phyloP scores from a whole-genome alignment of 2,797 vertebrate species.

The Luscinia luscinia region DNA sequence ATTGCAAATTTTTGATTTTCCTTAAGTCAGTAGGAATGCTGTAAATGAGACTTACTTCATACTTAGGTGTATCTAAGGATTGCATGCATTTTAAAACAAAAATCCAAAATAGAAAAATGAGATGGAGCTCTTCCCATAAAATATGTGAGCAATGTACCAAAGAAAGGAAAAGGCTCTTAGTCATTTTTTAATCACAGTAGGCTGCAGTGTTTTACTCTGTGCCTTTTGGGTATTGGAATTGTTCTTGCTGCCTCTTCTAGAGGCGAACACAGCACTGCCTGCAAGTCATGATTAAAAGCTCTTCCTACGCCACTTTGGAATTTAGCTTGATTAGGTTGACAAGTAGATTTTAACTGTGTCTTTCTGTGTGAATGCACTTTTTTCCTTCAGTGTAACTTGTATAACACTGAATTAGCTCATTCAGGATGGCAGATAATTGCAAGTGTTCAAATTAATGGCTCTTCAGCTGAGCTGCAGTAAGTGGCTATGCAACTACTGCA shows the following conservation, averaged over 20 bases:
- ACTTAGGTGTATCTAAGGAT: not conserved
- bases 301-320: constrained; percentile 57
- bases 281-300: constrained; percentile 41
- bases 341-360: constrained; percentile 34
- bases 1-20: not conserved
- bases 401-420: constrained; percentile 21
- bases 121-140: not conserved
- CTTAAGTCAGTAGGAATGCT: not conserved
- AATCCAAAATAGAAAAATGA: not conserved
- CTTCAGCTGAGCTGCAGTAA: not conserved
- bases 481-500: not conserved
- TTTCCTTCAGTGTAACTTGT: not conserved
- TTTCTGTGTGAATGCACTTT: not conserved
- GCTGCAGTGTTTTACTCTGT: constrained; percentile 2
- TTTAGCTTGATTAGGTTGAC: constrained; percentile 59
- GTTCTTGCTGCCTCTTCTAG: constrained; percentile 4
- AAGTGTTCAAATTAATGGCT: constrained; percentile 34
- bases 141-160: not conserved
- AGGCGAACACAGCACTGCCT: not conserved
- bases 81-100: not conserved
- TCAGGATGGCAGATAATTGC: constrained; percentile 24
- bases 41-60: not conserved
- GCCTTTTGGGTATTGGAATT: constrained; percentile 15
- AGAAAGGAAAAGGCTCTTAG: not conserved
- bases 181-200: not conserved